Percentiles rank a stretch among this genome's conserved stretches.
These are phyloP conservation scores for Melipona bicolor DNA, from an alignment of 2,888 invertebrate genomes.

Conservation along the genomic window DNA sequence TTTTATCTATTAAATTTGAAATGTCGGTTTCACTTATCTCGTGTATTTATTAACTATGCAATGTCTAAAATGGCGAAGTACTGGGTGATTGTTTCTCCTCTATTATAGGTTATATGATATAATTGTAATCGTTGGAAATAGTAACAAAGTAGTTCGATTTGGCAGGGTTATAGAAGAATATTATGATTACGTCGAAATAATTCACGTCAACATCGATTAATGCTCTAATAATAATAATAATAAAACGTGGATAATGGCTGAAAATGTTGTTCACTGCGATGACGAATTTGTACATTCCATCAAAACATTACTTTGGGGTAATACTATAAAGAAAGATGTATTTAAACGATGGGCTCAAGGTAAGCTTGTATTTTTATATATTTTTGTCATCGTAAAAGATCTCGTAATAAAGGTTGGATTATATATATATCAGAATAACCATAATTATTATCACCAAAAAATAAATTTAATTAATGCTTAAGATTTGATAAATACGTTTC, in stretches of 20 bases:
- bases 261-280: slow-evolving; percentile 84
- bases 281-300: slow-evolving; percentile 90
- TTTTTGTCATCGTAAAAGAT: not conserved
- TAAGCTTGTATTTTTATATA: slow-evolving; percentile 76
- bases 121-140: slow-evolving; percentile 26
- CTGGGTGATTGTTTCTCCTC: slow-evolving; percentile 69
- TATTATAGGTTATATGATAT: slow-evolving; percentile 76
- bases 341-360: slow-evolving; percentile 97
- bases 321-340: slow-evolving; percentile 93
- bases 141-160: slow-evolving; percentile 28
- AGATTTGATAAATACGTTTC: not conserved
- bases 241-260: slow-evolving; percentile 83
- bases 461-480: not conserved
- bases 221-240: slow-evolving; percentile 33
- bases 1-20: not conserved
- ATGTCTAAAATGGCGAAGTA: slow-evolving; percentile 74
- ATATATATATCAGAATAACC: not conserved
- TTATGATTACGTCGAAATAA: slow-evolving; percentile 62
- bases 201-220: slow-evolving; percentile 61
- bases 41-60: slow-evolving; percentile 21
- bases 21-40: slow-evolving; percentile 8
- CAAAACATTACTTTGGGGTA: slow-evolving; percentile 93
- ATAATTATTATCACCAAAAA: not conserved
- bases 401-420: not conserved
- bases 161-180: slow-evolving; percentile 18